These are phyloP conservation scores for Hoplostethus atlanticus DNA, from an alignment of 2,797 vertebrate species.

Conservation along the genomic window DNA sequence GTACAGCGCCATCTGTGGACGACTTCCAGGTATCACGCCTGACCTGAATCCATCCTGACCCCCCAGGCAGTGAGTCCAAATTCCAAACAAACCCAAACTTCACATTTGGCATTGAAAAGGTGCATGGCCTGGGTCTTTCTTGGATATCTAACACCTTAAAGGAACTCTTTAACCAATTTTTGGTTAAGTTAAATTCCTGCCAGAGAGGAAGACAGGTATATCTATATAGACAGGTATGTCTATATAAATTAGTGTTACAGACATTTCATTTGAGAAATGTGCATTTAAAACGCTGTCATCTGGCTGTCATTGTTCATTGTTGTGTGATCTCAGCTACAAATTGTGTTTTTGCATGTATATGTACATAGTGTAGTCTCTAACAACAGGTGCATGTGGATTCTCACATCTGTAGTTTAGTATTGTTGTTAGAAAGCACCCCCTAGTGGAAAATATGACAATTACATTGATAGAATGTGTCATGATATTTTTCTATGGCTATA, in stretches of 20 bases:
- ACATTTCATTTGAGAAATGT: background rate
- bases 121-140: constrained; percentile 53
- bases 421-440: constrained; percentile 21
- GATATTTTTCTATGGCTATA: background rate
- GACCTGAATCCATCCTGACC: constrained; percentile 68
- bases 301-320: background rate
- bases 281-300: background rate
- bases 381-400: constrained; percentile 35
- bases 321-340: background rate
- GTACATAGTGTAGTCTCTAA: constrained; percentile 31
- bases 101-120: constrained; percentile 2
- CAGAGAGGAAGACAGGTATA: background rate
- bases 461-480: constrained; percentile 24
- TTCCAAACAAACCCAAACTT: constrained; percentile 28
- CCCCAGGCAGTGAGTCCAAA: constrained; percentile 69
- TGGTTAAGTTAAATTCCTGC: background rate
- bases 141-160: background rate
- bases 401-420: background rate
- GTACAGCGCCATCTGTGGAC: constrained; percentile 91
- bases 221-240: background rate
- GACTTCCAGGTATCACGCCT: constrained; percentile 93
- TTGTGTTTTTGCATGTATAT: background rate
- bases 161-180: background rate
- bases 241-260: background rate
- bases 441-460: constrained; percentile 39